These are phyloP conservation scores for Parthenolecanium corni DNA, from an alignment of 2,888 invertebrate species.

Conservation along the genomic window DNA sequence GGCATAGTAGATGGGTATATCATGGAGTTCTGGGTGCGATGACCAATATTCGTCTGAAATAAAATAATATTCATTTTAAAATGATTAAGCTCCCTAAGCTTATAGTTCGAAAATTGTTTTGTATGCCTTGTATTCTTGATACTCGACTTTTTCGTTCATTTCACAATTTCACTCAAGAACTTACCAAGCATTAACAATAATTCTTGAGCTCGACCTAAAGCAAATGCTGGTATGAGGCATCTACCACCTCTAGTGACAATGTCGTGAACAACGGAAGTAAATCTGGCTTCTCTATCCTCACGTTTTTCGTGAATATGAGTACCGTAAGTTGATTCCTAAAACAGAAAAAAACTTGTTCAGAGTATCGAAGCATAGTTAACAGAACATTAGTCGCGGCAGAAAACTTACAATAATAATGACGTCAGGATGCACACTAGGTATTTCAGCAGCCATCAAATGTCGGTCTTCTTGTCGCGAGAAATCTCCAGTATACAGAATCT, in stretches of 20 bases:
- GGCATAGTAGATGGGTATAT: slow-evolving; percentile 98
- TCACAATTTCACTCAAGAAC: too few species aligned
- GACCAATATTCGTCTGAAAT: slow-evolving; percentile 91
- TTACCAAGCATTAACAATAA: slow-evolving; percentile 71
- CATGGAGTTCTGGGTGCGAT: slow-evolving; percentile 90
- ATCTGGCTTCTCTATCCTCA: slow-evolving; percentile 88
- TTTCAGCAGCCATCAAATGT: slow-evolving; percentile 98
- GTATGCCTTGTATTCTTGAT: background rate
- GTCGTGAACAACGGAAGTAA: slow-evolving; percentile 83
- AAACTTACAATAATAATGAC: slow-evolving; percentile 78
- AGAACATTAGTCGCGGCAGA: slow-evolving; percentile 38
- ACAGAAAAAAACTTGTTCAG: slow-evolving; percentile 9
- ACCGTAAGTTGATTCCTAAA: slow-evolving; percentile 93
- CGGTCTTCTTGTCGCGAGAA: slow-evolving; percentile 97
- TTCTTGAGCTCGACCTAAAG: slow-evolving; percentile 93
- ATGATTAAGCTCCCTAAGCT: too few species aligned
- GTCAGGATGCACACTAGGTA: slow-evolving; percentile 91
- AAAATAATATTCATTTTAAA: background rate
- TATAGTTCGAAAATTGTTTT: too few species aligned
- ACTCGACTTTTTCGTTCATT: too few species aligned
- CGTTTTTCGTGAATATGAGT: slow-evolving; percentile 98
- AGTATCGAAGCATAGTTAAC: slow-evolving; percentile 37
- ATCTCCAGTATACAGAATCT: slow-evolving; percentile 91
- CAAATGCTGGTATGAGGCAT: slow-evolving; percentile 97
- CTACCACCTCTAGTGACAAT: slow-evolving; percentile 95